Percentiles rank a stretch among this genome's conserved stretches.
phyloP scores from a whole-genome alignment of 2,888 invertebrate genomes.

The Hipparchia sbordonii region DNA sequence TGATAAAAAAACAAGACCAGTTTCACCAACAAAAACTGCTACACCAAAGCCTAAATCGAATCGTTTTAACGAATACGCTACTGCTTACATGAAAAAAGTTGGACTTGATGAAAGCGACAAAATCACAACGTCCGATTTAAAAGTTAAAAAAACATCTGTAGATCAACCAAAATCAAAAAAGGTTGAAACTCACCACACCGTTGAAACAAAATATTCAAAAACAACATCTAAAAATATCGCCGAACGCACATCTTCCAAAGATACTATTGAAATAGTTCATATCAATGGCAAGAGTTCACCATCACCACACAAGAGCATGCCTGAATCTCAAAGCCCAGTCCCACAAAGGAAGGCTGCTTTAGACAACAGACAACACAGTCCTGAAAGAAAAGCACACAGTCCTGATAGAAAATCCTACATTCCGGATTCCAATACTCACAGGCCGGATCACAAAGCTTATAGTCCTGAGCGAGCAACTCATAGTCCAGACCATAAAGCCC shows the following conservation, averaged over 20 bases:
- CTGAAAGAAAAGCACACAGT: constrained; percentile 12
- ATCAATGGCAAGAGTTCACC: constrained; percentile 65
- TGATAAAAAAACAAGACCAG: constrained; percentile 66
- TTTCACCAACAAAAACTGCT: constrained; percentile 62
- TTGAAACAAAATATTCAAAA: constrained; percentile 53
- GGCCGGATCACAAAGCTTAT: constrained; percentile 42
- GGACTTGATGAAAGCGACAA: constrained; percentile 68
- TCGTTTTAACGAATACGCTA: constrained; percentile 74
- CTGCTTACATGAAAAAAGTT: constrained; percentile 78
- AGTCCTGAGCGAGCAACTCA: constrained; percentile 30
- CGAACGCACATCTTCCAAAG: constrained; percentile 63
- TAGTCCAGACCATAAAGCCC: constrained; percentile 33
- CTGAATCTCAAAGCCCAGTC: constrained; percentile 44
- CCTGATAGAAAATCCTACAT: constrained; percentile 36
- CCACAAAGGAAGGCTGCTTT: constrained; percentile 43
- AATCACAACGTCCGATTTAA: constrained; percentile 46
- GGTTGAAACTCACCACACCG: constrained; percentile 42
- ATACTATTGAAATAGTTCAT: constrained; percentile 58
- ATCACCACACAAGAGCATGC: constrained; percentile 58
- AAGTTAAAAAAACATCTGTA: constrained; percentile 43
- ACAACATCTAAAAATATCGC: constrained; percentile 51
- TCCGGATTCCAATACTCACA: constrained; percentile 49
- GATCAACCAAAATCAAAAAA: constrained; percentile 40
- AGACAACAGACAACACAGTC: constrained; percentile 50
- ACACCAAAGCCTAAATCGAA: constrained; percentile 65